These are phyloP conservation scores for Drymonia ruficornis DNA, from an alignment of 2,888 invertebrate genomes.

Conservation along the genomic window DNA sequence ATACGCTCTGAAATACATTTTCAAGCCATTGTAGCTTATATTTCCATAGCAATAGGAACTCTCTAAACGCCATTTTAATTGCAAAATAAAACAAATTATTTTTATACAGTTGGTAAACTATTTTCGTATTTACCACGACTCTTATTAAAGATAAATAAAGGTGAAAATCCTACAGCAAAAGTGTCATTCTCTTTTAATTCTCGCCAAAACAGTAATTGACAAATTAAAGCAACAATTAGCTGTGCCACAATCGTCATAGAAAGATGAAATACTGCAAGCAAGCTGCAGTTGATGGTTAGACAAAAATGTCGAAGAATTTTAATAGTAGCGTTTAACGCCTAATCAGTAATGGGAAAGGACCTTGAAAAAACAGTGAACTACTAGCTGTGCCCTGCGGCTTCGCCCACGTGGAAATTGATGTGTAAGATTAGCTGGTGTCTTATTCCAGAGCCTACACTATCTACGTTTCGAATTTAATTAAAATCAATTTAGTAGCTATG, in stretches of 20 bases:
- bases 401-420: no score
- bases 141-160: slow-evolving; percentile 5
- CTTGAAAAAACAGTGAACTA: no score
- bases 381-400: no score
- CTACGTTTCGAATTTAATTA: no score
- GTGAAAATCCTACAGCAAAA: no score
- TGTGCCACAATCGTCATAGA: slow-evolving; percentile 16
- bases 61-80: background rate
- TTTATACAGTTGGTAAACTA: background rate
- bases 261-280: slow-evolving; percentile 11
- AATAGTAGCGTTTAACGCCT: slow-evolving; percentile 11
- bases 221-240: slow-evolving; percentile 19
- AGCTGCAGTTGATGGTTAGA: slow-evolving; percentile 24
- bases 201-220: slow-evolving; percentile 16
- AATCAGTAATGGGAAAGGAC: background rate
- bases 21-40: background rate
- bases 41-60: background rate
- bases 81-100: background rate
- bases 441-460: no score
- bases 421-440: no score
- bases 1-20: background rate
- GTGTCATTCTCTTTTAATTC: no score
- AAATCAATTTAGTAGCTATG: no score
- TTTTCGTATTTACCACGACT: background rate
- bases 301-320: slow-evolving; percentile 16